Evolutionary conservation across 35 echinoderm and acorn worm species (phyloP).

Genomic region (Amphiura filiformis): DNA sequence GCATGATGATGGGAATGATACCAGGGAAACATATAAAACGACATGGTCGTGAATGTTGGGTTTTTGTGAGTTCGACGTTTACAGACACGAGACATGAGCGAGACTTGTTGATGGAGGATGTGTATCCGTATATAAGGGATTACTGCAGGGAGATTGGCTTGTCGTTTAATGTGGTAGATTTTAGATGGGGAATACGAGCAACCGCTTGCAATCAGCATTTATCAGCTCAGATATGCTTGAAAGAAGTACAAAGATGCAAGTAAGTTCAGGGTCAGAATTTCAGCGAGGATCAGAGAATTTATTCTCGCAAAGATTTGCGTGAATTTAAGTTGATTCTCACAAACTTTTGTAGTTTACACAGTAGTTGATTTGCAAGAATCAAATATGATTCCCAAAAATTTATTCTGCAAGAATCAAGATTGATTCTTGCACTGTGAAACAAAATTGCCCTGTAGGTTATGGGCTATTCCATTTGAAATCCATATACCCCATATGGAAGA

Average conservation of each 20-base stretch:
- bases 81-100: conserved; percentile 83
- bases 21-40: conserved; percentile 34
- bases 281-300: too few species aligned
- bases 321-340: too few species aligned
- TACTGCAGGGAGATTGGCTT: conserved; percentile 73
- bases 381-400: too few species aligned
- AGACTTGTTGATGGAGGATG: conserved; percentile 81
- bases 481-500: too few species aligned
- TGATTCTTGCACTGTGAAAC: too few species aligned
- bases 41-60: conserved; percentile 66
- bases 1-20: conserved; percentile 51
- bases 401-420: too few species aligned
- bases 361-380: too few species aligned
- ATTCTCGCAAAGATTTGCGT: too few species aligned
- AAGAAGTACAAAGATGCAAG: conserved; percentile 92
- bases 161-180: conserved; percentile 80
- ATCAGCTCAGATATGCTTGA: conserved; percentile 72
- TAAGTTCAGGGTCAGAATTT: conserved; percentile 45
- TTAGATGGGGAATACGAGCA: conserved; percentile 83
- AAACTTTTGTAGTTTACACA: too few species aligned
- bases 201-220: conserved; percentile 63
- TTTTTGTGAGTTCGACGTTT: conserved; percentile 97
- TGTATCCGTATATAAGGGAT: conserved; percentile 73
- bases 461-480: too few species aligned
- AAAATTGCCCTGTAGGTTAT: too few species aligned